These are phyloP conservation scores for Linhomoeus sp. DNA, from an alignment of 2,888 invertebrate species.

Conservation along the genomic window DNA sequence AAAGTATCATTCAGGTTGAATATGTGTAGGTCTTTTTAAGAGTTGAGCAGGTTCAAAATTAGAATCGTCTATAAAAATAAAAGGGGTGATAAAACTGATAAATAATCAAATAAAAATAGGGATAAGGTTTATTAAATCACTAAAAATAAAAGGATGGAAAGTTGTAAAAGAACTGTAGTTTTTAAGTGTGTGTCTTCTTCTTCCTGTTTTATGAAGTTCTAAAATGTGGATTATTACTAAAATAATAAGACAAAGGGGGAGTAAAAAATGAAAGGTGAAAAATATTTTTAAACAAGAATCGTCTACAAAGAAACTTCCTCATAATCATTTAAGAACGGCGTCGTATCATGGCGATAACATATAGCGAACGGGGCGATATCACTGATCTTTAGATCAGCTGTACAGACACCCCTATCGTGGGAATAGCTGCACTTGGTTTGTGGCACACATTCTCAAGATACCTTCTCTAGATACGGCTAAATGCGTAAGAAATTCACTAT, in stretches of 20 bases:
- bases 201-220: conserved; percentile 25
- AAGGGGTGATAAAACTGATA: conserved; percentile 38
- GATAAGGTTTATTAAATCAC: conserved; percentile 30
- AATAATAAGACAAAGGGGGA: conserved; percentile 45
- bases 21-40: conserved; percentile 48
- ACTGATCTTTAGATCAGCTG: too few species aligned
- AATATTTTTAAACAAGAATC: conserved; percentile 56
- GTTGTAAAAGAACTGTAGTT: conserved; percentile 9
- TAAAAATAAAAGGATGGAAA: conserved; percentile 13
- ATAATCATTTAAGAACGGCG: conserved; percentile 46
- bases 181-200: conserved; percentile 10
- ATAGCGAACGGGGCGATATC: too few species aligned
- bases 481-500: too few species aligned
- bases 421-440: too few species aligned
- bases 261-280: conserved; percentile 50
- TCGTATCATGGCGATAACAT: too few species aligned
- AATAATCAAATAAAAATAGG: conserved; percentile 37
- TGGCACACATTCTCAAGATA: too few species aligned
- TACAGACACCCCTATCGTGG: too few species aligned
- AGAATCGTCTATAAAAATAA: conserved; percentile 40
- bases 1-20: conserved; percentile 67
- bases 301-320: conserved; percentile 53
- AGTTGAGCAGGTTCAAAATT: conserved; percentile 52
- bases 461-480: too few species aligned
- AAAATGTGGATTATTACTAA: conserved; percentile 18